These are phyloP conservation scores for Tetraodon nigroviridis DNA, from an alignment of 2,113 vertebrate species.

Conservation along the genomic window DNA sequence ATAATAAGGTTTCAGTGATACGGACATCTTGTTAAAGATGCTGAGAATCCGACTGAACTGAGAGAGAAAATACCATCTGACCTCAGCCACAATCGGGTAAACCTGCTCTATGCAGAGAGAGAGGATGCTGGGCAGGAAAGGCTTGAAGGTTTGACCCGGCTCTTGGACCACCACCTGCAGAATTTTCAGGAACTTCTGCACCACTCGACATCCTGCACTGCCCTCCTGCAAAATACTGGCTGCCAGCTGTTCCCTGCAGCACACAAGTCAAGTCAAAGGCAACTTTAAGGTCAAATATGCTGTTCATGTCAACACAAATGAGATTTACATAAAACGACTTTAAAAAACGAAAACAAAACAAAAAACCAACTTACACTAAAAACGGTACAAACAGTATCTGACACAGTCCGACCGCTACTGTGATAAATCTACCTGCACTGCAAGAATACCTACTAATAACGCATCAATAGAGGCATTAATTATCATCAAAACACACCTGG, in stretches of 20 bases:
- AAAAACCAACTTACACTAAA: no score
- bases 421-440: background rate
- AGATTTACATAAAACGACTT: no score
- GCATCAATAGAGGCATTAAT: no score
- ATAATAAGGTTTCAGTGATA: background rate
- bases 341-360: no score
- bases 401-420: background rate
- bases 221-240: slow-evolving; percentile 96
- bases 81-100: slow-evolving; percentile 96
- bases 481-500: slow-evolving; percentile 77
- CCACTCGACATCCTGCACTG: slow-evolving; percentile 90
- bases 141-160: slow-evolving; percentile 94
- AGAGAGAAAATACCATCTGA: slow-evolving; percentile 51
- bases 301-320: no score
- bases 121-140: slow-evolving; percentile 93
- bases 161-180: slow-evolving; percentile 98
- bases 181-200: slow-evolving; percentile 97
- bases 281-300: no score
- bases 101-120: slow-evolving; percentile 97
- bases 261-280: background rate
- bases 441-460: no score
- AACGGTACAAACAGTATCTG: no score
- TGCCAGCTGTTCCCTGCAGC: slow-evolving; percentile 87
- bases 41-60: background rate
- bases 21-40: background rate